These are phyloP conservation scores for Echinarachnius parma DNA, from an alignment of 53 echinoderm and acorn worm genomes.

Conservation along the genomic window DNA sequence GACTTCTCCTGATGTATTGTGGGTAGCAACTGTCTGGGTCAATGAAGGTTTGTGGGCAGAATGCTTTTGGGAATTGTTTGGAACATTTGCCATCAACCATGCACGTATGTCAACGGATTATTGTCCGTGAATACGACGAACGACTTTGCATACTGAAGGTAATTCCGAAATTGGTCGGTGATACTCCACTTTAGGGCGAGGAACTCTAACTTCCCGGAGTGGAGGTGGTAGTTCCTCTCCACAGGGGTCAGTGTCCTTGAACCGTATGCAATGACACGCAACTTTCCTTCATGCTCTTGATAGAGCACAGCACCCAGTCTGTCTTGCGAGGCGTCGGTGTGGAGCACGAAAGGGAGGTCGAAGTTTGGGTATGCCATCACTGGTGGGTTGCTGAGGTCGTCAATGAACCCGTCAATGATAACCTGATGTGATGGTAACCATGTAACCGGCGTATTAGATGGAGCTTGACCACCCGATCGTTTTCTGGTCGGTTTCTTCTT, in stretches of 20 bases:
- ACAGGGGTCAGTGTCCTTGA: too few relatives aligned
- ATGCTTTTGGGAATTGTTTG: slow-evolving; percentile 21
- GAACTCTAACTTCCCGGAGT: too few relatives aligned
- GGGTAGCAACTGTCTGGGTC: not conserved
- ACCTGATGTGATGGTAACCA: slow-evolving; percentile 2
- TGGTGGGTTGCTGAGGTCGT: slow-evolving; percentile 17
- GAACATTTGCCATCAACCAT: slow-evolving; percentile 1
- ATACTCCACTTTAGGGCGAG: too few relatives aligned
- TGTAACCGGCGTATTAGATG: slow-evolving; percentile 11
- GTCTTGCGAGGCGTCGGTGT: slow-evolving; percentile 33
- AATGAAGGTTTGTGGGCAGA: not conserved
- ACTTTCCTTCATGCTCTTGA: too few relatives aligned
- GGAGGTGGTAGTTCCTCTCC: too few relatives aligned
- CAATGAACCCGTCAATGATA: not conserved
- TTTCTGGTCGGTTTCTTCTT: too few relatives aligned
- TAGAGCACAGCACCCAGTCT: too few relatives aligned
- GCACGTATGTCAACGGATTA: too few relatives aligned
- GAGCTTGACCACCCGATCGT: slow-evolving; percentile 10
- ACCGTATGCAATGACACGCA: too few relatives aligned
- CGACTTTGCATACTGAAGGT: too few relatives aligned
- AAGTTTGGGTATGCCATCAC: slow-evolving; percentile 24
- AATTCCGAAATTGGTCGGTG: too few relatives aligned
- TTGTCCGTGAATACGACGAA: too few relatives aligned
- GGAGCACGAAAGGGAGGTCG: slow-evolving; percentile 20
- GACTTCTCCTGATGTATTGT: not conserved